Evolutionary conservation across 2,797 vertebrate genomes (phyloP).

Genomic region (Bovichtus diacanthus): DNA sequence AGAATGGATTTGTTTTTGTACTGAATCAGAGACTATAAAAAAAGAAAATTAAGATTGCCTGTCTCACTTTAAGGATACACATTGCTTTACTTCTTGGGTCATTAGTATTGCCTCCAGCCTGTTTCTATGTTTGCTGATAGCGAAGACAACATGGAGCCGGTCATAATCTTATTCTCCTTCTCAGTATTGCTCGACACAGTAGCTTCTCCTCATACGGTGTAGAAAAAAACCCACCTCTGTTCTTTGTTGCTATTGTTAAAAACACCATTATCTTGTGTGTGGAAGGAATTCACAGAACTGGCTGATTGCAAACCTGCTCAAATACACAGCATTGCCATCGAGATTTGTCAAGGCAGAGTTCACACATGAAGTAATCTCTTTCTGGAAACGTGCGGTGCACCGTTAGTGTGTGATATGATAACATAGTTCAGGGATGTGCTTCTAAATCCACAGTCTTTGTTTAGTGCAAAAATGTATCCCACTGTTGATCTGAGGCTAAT

Average conservation of each 20-base stretch:
- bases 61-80: background rate
- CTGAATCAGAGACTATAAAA: slow-evolving; percentile 7
- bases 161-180: background rate
- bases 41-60: background rate
- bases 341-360: background rate
- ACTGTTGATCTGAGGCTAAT: no score
- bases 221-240: background rate
- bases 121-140: background rate
- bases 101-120: background rate
- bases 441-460: background rate
- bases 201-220: background rate
- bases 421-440: background rate
- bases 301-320: background rate
- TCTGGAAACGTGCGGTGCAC: background rate
- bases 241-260: background rate
- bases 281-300: background rate
- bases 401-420: no score
- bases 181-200: background rate
- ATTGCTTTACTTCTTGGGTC: background rate
- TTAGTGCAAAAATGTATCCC: background rate
- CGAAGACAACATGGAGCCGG: background rate
- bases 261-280: background rate
- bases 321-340: background rate
- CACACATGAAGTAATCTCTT: background rate
- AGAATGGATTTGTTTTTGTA: background rate